Base-by-base conservation (phyloP, 2,797 vertebrate genomes). In the Pangasius macronema region DNA sequence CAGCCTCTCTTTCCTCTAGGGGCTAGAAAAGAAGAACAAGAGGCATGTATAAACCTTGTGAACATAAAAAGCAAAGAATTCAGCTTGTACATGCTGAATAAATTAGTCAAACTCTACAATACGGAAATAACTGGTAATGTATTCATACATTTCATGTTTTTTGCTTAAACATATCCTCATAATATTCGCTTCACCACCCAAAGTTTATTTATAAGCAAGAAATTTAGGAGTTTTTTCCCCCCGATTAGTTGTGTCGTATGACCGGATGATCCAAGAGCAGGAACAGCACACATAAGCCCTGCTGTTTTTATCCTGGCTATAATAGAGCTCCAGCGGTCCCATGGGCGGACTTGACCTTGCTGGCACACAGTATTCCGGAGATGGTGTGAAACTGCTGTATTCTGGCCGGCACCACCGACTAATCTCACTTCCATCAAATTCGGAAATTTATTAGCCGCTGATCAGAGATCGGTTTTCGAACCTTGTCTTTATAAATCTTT, bases 1-100 rank as follows among this genome's bases (percentile, higher is more conserved):
- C 93, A 94, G 65, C 93, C 93, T 90, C 93, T 87, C 65, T 93
- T 94, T 22, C 93, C 93, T 89, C 92, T 91, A 22, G 93, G 93
- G 63, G 93, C 93, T 94, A 77, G 33, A 91, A 49, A 57, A 89
- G 24, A 86, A 11, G 57, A 89, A 53, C 10, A 84, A 79, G 11
- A 63, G 59, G 8, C 18, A 77, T 53, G 14, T 49, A 5, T 61
- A 16, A 85, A 85, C n/a, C 10, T 33, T 67, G 42, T n/a, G n/a
- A 36, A 33, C 11, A 53, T 7, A 7, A 36, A 49, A 22, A 51
- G 9, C 0, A 22, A 33, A 33, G 27, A 67, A 46, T 42, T n/a
- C 36, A 63, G 36, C 36, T 81, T 33, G 14, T 9, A 20, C 16
- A 7, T 18, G 55, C 33, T 7, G 24, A 59, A 61, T 4, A 36